Base-by-base conservation (phyloP, 2,797 vertebrate species). In the Sparus aurata region DNA sequence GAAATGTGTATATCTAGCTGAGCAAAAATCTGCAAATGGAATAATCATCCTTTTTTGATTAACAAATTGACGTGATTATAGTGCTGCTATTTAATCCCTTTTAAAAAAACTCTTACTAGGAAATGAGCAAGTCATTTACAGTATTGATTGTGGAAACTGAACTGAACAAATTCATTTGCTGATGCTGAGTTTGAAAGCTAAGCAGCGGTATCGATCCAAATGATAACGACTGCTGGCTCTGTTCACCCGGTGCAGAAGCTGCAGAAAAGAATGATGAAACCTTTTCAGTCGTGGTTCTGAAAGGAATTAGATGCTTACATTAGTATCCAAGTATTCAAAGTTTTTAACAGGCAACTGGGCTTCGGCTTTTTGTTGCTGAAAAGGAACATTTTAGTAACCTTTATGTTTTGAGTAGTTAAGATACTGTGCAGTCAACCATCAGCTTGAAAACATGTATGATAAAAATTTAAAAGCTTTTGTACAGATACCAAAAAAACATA, bases 121-220 rank as follows among this genome's bases (percentile, higher is more conserved):
- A 50, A 23, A 67, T 7, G 0, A 67, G 53, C 47, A 62, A 50
- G 43, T 69, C 15, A 38, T 60, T 64, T 20, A 27, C 50, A 12
- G 49, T 52, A 79, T 76, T 67, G 76, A 69, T 66, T 3, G 12
- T 46, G 13, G 41, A 9, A 49, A 63, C 25, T 61, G 70, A 79
- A 77, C 41, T 18, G 15, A 20, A 58, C 30, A 43, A 27, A 79
- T 49, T 49, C 0, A 60, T 79, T 80, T 70, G 69, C 55, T 52
- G 20, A 11, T 53, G 55, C 55, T 27, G 18, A 79, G 20, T 69
- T 54, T 61, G 49, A 71, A 66, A 74, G 41, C 46, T 12, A 23
- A 66, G 47, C 49, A 34, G 61, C 64, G 45, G 11, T 47, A 71
- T 79, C 0, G 59, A 81, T 73, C 20, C 10, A 15, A 30, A 1